Conservation (phyloP, 2,888 invertebrate species). For the Abrostola tripartita region DNA sequence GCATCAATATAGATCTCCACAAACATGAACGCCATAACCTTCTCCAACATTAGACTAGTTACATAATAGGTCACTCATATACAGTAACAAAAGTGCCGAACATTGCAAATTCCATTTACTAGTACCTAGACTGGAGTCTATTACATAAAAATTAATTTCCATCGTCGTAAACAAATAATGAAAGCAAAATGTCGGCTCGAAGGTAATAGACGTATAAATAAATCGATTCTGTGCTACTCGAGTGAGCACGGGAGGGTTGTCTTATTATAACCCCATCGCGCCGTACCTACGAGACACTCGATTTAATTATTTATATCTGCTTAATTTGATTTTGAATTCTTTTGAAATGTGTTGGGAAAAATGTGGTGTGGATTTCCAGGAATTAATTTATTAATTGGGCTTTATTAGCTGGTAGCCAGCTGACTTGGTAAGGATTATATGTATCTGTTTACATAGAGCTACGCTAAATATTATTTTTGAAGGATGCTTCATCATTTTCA, state of each 20-base stretch:
- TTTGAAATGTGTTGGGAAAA: conserved; percentile 36
- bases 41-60: too few relatives aligned
- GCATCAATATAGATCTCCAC: too few relatives aligned
- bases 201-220: conserved; percentile 71
- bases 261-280: conserved; percentile 59
- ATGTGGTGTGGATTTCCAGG: conserved; percentile 15
- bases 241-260: conserved; percentile 70
- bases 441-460: too few relatives aligned
- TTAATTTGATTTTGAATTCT: conserved; percentile 56
- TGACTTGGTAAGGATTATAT: neutral
- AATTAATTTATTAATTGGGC: conserved; percentile 29
- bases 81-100: too few relatives aligned
- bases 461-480: too few relatives aligned
- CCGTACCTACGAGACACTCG: conserved; percentile 53
- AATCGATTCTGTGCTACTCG: conserved; percentile 73
- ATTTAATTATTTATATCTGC: conserved; percentile 58
- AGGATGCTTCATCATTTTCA: too few relatives aligned
- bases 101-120: neutral
- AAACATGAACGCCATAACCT: too few relatives aligned
- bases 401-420: neutral
- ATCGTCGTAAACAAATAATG: conserved; percentile 54
- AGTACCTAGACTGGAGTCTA: neutral
- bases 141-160: conserved; percentile 49
- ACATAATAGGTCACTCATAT: too few relatives aligned
- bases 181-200: conserved; percentile 62